A percentile compares a stretch with the other conserved stretches of the same genome.
Evolutionary conservation across 2,888 invertebrate species (phyloP).

Genomic region (Microctonus aethiopoides): DNA sequence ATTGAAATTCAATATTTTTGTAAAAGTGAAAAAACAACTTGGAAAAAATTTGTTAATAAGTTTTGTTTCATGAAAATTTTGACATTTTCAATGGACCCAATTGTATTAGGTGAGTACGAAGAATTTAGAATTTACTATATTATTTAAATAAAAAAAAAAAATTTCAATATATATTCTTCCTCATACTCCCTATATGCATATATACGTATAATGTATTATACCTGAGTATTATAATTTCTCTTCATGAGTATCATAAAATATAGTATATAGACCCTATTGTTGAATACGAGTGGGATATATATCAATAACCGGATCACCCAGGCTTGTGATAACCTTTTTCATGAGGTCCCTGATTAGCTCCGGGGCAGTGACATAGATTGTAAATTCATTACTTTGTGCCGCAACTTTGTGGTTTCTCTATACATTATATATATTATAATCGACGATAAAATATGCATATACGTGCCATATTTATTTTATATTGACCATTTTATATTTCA

Average conservation of each 20-base stretch:
- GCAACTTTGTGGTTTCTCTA: conserved; percentile 13
- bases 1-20: neutral
- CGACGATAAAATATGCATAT: conserved; percentile 11
- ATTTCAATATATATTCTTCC: too few relatives aligned
- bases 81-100: conserved; percentile 58
- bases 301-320: conserved; percentile 30
- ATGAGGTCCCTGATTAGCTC: conserved; percentile 23
- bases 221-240: neutral
- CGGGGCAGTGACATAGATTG: conserved; percentile 35
- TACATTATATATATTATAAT: neutral
- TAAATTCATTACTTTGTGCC: conserved; percentile 9
- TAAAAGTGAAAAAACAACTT: neutral
- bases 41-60: neutral
- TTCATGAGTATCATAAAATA: conserved; percentile 17
- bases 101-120: conserved; percentile 57
- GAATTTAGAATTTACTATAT: neutral
- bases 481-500: too few relatives aligned
- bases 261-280: conserved; percentile 2
- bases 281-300: conserved; percentile 17
- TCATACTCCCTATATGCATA: too few relatives aligned
- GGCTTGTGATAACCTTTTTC: conserved; percentile 30
- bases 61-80: conserved; percentile 3
- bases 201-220: neutral
- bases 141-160: too few relatives aligned
- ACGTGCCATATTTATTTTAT: neutral